Percentiles rank a stretch among this genome's conserved stretches.
Conservation (phyloP, 2,888 invertebrate genomes). For the Anoncus sp. region DNA sequence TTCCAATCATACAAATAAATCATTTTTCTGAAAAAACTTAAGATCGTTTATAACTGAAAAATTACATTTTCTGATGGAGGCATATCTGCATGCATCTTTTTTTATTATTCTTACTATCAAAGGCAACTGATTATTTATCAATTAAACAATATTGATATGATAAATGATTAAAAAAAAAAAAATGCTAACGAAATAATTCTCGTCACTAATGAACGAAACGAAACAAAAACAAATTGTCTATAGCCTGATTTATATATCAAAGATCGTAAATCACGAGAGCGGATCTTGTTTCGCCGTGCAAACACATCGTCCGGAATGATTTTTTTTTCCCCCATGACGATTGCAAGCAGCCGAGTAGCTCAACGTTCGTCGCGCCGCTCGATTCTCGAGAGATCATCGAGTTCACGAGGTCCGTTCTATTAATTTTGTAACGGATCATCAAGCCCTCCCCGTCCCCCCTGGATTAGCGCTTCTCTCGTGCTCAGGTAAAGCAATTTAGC, state of each 20-base stretch:
- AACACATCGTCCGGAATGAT: neutral
- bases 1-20: too few relatives aligned
- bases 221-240: neutral
- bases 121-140: neutral
- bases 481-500: slow-evolving; percentile 20
- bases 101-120: neutral
- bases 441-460: too few relatives aligned
- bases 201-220: slow-evolving; percentile 23
- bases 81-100: neutral
- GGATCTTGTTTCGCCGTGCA: neutral
- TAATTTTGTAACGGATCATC: slow-evolving; percentile 72
- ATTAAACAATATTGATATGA: too few relatives aligned
- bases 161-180: too few relatives aligned
- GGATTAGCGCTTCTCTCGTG: slow-evolving; percentile 65
- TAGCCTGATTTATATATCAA: neutral
- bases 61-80: too few relatives aligned
- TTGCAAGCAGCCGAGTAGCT: neutral
- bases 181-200: slow-evolving; percentile 19
- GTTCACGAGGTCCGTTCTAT: slow-evolving; percentile 63
- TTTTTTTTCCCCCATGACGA: neutral
- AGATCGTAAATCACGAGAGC: neutral
- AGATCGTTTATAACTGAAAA: too few relatives aligned
- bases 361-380: slow-evolving; percentile 32
- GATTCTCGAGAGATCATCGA: neutral
- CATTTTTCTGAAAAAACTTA: too few relatives aligned